Conservation (phyloP, 1,140 invertebrate species). For the Drosophila sproati region DNA sequence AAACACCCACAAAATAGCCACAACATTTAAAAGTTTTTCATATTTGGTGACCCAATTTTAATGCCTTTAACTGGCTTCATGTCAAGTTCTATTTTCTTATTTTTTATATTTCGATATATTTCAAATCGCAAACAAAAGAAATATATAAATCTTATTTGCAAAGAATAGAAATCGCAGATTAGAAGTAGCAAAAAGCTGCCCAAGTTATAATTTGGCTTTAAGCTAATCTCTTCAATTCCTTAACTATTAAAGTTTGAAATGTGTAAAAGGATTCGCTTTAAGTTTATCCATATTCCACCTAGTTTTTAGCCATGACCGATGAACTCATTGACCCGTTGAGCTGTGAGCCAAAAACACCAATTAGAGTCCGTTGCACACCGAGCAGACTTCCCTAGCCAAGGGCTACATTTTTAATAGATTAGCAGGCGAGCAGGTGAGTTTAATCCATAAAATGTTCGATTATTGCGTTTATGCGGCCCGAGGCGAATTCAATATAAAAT, state of each 20-base stretch:
- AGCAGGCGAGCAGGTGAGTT: slow-evolving; percentile 77
- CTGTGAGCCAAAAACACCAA: slow-evolving; percentile 1
- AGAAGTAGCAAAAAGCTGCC: too few relatives aligned
- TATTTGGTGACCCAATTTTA: too few relatives aligned
- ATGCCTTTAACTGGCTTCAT: too few relatives aligned
- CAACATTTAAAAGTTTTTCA: too few relatives aligned
- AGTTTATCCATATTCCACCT: background rate
- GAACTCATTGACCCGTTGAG: background rate
- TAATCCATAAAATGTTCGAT: slow-evolving; percentile 83
- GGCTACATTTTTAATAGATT: slow-evolving; percentile 61
- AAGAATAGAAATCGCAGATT: too few relatives aligned
- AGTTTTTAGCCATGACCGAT: background rate
- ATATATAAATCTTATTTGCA: too few relatives aligned
- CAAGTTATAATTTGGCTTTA: too few relatives aligned
- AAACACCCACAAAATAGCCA: too few relatives aligned
- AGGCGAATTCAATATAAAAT: slow-evolving; percentile 79
- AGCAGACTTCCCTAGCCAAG: slow-evolving; percentile 15
- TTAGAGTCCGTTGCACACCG: slow-evolving; percentile 6
- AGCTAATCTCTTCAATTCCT: background rate
- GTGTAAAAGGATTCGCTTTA: background rate
- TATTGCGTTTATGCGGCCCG: slow-evolving; percentile 80
- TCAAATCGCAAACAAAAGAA: too few relatives aligned
- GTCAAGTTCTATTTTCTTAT: too few relatives aligned
- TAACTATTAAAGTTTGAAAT: background rate
- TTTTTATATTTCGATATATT: too few relatives aligned